Conservation (phyloP, 1,140 invertebrate genomes). For the Sitophilus oryzae region DNA sequence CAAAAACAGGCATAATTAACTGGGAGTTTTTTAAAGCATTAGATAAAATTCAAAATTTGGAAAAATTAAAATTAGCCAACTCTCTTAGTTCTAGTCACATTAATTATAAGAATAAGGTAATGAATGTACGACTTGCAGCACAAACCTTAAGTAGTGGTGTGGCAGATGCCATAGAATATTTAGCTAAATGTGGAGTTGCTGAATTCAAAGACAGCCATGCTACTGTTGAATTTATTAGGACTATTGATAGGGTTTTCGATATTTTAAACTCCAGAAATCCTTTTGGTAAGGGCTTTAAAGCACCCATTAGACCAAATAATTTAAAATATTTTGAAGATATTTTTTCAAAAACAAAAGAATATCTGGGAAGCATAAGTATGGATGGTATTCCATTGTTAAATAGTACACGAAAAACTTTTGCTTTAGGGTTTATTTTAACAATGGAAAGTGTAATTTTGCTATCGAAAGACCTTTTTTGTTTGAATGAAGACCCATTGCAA, state of each 20-base stretch:
- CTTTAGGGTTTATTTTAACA: constrained; percentile 12
- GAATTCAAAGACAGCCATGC: constrained; percentile 28
- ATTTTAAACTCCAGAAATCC: constrained; percentile 30
- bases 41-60: constrained; percentile 28
- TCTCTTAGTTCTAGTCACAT: constrained; percentile 25
- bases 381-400: not conserved
- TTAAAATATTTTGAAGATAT: too few relatives aligned
- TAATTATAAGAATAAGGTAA: constrained; percentile 32
- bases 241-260: constrained; percentile 37
- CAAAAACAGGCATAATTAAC: constrained; percentile 23
- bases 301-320: constrained; percentile 26
- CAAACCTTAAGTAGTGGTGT: constrained; percentile 34
- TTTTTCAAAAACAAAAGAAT: constrained; percentile 16
- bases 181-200: constrained; percentile 15
- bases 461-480: constrained; percentile 17
- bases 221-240: too few relatives aligned
- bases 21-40: constrained; percentile 30
- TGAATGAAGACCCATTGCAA: constrained; percentile 12
- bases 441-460: constrained; percentile 23
- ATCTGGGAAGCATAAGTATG: constrained; percentile 8
- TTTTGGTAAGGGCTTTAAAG: constrained; percentile 33
- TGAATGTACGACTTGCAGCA: constrained; percentile 33
- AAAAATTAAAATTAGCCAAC: constrained; percentile 33
- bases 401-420: constrained; percentile 18
- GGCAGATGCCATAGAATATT: constrained; percentile 36